Conservation (phyloP, 1,140 invertebrate species). For the Drosophila arawakana region DNA sequence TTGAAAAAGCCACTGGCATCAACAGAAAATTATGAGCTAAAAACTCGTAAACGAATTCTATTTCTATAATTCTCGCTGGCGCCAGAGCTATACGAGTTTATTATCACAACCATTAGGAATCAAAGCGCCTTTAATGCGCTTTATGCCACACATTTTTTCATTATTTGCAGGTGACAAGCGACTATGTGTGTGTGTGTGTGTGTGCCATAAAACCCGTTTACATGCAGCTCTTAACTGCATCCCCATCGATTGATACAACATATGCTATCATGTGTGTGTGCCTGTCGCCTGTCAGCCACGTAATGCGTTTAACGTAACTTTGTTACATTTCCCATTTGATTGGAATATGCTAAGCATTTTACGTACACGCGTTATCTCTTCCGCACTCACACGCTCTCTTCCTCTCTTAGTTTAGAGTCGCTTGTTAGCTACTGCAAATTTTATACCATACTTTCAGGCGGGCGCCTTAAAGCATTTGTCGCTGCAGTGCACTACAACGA, state of each 20-base stretch:
- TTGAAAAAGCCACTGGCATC: slow-evolving; percentile 18
- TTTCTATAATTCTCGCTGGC: background rate
- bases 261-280: slow-evolving; percentile 6
- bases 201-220: slow-evolving; percentile 48
- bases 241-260: slow-evolving; percentile 34
- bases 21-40: slow-evolving; percentile 4
- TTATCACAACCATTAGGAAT: slow-evolving; percentile 22
- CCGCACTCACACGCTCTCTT: background rate
- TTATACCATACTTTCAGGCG: slow-evolving; percentile 42
- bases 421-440: slow-evolving; percentile 22
- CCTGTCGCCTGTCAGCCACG: slow-evolving; percentile 44
- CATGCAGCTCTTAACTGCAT: slow-evolving; percentile 56
- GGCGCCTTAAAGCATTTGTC: slow-evolving; percentile 38
- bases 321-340: slow-evolving; percentile 66
- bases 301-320: slow-evolving; percentile 58
- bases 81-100: slow-evolving; percentile 1
- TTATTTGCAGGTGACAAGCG: slow-evolving; percentile 46
- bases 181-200: slow-evolving; percentile 30
- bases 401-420: background rate
- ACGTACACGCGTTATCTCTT: slow-evolving; percentile 13
- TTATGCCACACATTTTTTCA: slow-evolving; percentile 26
- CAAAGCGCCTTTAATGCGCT: slow-evolving; percentile 7
- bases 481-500: background rate
- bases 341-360: slow-evolving; percentile 65
- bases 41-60: background rate